phyloP scores from a whole-genome alignment of 1,140 invertebrate species.

The Stegodyphus dumicola region DNA sequence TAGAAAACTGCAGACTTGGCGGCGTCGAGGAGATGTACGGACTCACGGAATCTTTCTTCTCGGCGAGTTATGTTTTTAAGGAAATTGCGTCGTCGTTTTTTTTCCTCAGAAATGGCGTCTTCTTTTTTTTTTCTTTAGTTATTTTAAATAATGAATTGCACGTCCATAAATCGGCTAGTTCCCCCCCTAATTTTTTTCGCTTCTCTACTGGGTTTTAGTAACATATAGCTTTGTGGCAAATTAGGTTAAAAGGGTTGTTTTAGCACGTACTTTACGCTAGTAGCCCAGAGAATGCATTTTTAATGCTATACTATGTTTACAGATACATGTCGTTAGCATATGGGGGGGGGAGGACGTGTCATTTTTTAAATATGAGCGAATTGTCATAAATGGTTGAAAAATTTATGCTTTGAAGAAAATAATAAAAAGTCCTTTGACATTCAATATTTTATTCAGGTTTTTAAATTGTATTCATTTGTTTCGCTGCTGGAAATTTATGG shows the following conservation, averaged over 20 bases:
- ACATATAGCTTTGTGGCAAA: neutral
- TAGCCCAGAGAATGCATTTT: no score
- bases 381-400: no score
- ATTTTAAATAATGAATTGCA: slow-evolving; percentile 19
- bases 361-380: no score
- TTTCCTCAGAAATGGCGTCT: slow-evolving; percentile 14
- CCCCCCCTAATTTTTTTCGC: neutral
- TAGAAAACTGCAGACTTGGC: slow-evolving; percentile 37
- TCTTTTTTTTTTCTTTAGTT: neutral
- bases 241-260: neutral
- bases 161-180: neutral
- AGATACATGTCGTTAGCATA: no score
- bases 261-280: neutral
- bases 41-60: neutral
- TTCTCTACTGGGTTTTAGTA: neutral
- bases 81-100: slow-evolving; percentile 39
- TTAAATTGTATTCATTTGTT: no score
- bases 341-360: no score
- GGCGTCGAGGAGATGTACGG: slow-evolving; percentile 34
- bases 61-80: slow-evolving; percentile 48
- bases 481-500: no score
- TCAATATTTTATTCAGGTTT: no score
- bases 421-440: no score
- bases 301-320: no score
- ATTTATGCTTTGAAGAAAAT: no score